Evolutionary conservation across 2,888 invertebrate genomes (phyloP), one percentile per base, ranked within the genome.

Genomic region (Bedellia somnulentella): DNA sequence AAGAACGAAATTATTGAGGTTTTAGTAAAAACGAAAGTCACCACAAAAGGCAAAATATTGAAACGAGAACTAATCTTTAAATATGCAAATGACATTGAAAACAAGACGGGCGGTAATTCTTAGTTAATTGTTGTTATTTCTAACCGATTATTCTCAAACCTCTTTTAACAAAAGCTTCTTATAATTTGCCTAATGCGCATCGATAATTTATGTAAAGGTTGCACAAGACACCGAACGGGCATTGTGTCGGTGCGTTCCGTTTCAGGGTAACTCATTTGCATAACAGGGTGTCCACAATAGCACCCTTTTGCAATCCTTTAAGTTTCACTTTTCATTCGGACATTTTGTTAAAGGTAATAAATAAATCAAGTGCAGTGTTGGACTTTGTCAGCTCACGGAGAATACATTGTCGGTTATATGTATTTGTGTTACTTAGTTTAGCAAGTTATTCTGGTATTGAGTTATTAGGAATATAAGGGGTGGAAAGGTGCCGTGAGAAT

Each of bases 311-410:
- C 50, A 67, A 64, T 62, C 54, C 58, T 59, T n/a, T 59, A 51
- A 61, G 66, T 68, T 73, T 68, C 67, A 68, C 63, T 70, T 70
- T 71, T 52, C 55, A 64, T 71, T 73, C 70, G 70, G 67, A 66
- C 55, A 63, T 64, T 64, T 59, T 59, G 58, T 58, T 50, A 40
- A 47, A 52, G 63, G 35, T 29, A 66, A 73, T 75, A 71, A 75
- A 75, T 75, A 75, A 71, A 73, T 73, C 75, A 73, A 48, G 50
- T 42, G 49, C 46, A 53, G n/a, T n/a, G n/a, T n/a, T n/a, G n/a
- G n/a, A n/a, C n/a, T n/a, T n/a, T n/a, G n/a, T n/a, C n/a, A n/a
- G n/a, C n/a, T n/a, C n/a, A n/a, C n/a, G n/a, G n/a, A n/a, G n/a
- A n/a, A n/a, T n/a, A n/a, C n/a, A n/a, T n/a, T n/a, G n/a, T n/a